These are phyloP conservation scores for Potamarius usumacintae DNA, from an alignment of 2,113 vertebrate genomes.

Conservation along the genomic window DNA sequence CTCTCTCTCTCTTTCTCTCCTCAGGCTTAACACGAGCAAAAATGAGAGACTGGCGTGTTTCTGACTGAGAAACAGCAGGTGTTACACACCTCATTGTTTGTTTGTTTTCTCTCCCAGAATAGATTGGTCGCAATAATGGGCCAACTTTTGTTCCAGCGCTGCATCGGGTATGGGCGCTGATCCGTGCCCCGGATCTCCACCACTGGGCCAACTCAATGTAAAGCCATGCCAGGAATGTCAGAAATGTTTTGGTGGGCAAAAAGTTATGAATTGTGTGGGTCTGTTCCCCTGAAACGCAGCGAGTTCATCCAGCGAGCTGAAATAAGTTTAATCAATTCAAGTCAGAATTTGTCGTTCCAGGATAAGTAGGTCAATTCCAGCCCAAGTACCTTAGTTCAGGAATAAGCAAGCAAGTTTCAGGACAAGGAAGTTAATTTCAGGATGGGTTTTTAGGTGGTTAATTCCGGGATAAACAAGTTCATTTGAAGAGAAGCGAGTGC, in stretches of 20 bases:
- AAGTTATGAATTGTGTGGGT: constrained; percentile 52
- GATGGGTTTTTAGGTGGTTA: not conserved
- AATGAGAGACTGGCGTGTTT: not conserved
- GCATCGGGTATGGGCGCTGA: constrained; percentile 2
- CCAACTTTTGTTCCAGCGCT: not conserved
- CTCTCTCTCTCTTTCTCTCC: too few species aligned
- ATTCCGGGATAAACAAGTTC: not conserved
- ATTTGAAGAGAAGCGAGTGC: not conserved
- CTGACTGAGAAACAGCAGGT: constrained; percentile 17
- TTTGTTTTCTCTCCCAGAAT: constrained; percentile 13
- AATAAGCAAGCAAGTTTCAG: not conserved
- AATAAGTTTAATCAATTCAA: not conserved
- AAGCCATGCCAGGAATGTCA: constrained; percentile 67
- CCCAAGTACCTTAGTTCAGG: not conserved
- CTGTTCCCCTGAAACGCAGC: not conserved
- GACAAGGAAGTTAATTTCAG: not conserved
- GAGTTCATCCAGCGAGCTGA: not conserved
- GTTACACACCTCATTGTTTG: constrained; percentile 49
- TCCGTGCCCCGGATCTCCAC: constrained; percentile 21
- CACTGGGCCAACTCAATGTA: constrained; percentile 61
- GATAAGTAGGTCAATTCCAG: not conserved
- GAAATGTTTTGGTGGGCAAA: constrained; percentile 52
- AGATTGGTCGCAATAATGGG: not conserved
- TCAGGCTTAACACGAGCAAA: not conserved
- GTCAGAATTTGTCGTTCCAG: not conserved